These are phyloP conservation scores for Aplysia californica DNA, from an alignment of 1,140 invertebrate genomes.

Conservation along the genomic window DNA sequence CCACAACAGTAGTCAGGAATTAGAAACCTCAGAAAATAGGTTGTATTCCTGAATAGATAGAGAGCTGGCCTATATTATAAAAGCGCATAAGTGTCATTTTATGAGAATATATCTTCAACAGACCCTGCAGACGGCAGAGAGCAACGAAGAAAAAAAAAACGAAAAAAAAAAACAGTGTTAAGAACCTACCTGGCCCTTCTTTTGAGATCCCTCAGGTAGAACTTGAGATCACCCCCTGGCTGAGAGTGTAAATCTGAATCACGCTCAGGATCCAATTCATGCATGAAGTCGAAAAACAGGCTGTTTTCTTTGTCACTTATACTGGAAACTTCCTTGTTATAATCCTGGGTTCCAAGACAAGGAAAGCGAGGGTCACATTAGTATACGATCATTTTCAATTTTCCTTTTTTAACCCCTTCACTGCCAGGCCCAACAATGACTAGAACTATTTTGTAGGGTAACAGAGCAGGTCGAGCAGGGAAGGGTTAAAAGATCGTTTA, in stretches of 20 bases:
- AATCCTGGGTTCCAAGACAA: conserved; percentile 34
- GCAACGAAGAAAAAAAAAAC: background rate
- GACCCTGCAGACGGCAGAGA: background rate
- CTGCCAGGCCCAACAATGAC: too few species aligned
- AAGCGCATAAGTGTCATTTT: too few species aligned
- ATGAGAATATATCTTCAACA: too few species aligned
- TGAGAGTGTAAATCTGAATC: conserved; percentile 44
- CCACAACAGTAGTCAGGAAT: background rate
- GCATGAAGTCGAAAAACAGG: conserved; percentile 55
- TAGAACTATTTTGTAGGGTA: too few species aligned
- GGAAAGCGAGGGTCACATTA: background rate
- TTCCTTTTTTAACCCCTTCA: background rate
- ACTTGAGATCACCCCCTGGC: conserved; percentile 53
- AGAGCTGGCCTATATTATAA: too few species aligned
- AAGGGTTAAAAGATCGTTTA: too few species aligned
- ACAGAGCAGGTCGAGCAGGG: too few species aligned
- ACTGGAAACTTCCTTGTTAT: conserved; percentile 43
- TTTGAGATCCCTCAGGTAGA: conserved; percentile 54
- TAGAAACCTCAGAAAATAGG: too few species aligned
- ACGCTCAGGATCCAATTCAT: conserved; percentile 34
- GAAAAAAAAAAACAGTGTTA: background rate
- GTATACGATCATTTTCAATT: background rate
- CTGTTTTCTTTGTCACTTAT: conserved; percentile 55
- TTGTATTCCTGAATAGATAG: too few species aligned
- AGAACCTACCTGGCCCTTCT: conserved; percentile 49